Evolutionary conservation across 2,888 invertebrate species (phyloP), one percentile per base, ranked within the genome.

Genomic region (Pyrgus malvae): DNA sequence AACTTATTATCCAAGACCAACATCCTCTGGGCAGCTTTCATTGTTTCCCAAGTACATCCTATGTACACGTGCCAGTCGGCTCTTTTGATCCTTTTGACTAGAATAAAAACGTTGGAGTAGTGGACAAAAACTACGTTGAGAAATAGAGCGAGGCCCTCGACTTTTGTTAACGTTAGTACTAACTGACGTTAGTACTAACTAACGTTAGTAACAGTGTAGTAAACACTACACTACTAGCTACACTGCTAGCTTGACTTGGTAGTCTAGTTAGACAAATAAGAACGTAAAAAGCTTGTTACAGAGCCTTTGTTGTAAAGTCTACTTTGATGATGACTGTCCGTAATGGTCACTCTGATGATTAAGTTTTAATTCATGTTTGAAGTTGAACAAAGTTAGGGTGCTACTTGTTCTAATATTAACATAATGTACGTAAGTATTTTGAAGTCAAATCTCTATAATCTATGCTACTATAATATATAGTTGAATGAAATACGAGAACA

Each of bases 121-220:
- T 40, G 31, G 49, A 49, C 49, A 49, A 49, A 49, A 49, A 49
- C 49, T 49, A 49, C 23, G 12, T 38, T n/a, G n/a, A 31, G 49
- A 41, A 35, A 14, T n/a, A 23, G n/a, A 16, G 27, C 44, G 27
- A 27, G 21, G 14, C 38, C 29, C 40, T 49, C 31, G 19, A 40
- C 14, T 49, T 44, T 48, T 49, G 29, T 14, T 40, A 31, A 49
- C 48, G 17, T 16, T 29, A 40, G 48, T 16, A 29, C 27, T 29
- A n/a, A n/a, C n/a, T 40, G 21, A 49, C 48, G 17, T 16, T 29
- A 40, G 48, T 16, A 29, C 27, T 29, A n/a, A n/a, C n/a, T 40
- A 31, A 49, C 48, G 17, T 16, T 29, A 40, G 48, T 16, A 29
- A n/a, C n/a, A n/a, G n/a, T n/a, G n/a, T n/a, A n/a, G n/a, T n/a